Base-by-base conservation (phyloP, 2,888 invertebrate species). In the Caenorhabditis wallacei region DNA sequence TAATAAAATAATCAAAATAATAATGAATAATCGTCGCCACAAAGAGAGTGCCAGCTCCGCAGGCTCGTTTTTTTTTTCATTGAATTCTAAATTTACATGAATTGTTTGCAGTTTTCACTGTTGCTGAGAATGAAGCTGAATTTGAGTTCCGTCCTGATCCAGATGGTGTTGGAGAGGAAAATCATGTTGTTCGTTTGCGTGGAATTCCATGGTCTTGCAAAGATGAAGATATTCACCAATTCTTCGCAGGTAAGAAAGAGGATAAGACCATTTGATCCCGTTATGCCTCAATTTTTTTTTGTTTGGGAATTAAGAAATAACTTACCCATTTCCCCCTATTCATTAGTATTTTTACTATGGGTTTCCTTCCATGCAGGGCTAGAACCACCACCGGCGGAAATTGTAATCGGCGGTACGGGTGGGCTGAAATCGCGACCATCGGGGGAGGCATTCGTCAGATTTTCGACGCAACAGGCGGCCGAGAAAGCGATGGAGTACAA, bases 401-500 rank as follows among this genome's bases (percentile, higher is more conserved):
- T 89, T 81, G 85, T 90, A 54, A 87, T 90, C 70, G 89, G 88
- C 84, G 87, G 87, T 84, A 87, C 88, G 88, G 86, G 84, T 70
- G 86, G 85, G 89, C 82, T 72, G 59, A 64, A 43, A 56, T 35
- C 88, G 75, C 88, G 89, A 80, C 88, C 90, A 70, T 89, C 88
- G 72, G 90, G 90, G 83, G 90, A 90, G 76, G 90, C 88, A 35
- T 91, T 85, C 82, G 88, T 89, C 30, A 85, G 86, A 75, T 90
- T 90, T 66, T 81, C 82, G 54, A 74, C 82, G 53, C 80, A 71
- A 54, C 86, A 87, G 16, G 86, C 88, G 35, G 88, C 90, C 30
- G 81, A 84, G 48, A 82, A 72, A 56, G 90, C 90, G 56, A 78
- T 90, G 84, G 83, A 87, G 72, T 87, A 84, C 70, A 91, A 91